A percentile compares a stretch with the other conserved stretches of the same genome.
phyloP scores from a whole-genome alignment of 2,113 vertebrate species.

The Phyllostomus discolor region DNA sequence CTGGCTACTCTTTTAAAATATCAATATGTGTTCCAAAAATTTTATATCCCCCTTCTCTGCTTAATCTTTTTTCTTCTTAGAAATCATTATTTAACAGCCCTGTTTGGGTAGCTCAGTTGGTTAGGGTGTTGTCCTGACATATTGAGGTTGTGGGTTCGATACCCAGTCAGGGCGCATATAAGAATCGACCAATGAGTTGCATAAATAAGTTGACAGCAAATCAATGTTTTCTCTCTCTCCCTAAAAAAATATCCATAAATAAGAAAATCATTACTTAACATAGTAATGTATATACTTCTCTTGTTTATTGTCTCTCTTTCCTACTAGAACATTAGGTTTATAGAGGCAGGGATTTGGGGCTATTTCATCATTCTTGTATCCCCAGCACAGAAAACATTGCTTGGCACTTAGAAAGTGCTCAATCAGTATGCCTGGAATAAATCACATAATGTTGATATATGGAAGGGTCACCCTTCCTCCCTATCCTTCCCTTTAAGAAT shows the following conservation, averaged over 20 bases:
- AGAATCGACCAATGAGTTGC: too few relatives aligned
- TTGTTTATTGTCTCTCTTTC: not conserved
- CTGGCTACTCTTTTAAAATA: not conserved
- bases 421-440: conserved; percentile 15
- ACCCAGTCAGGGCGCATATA: too few relatives aligned
- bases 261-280: not conserved
- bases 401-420: not conserved
- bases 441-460: not conserved
- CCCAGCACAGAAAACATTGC: not conserved
- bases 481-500: not conserved
- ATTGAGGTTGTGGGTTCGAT: too few relatives aligned
- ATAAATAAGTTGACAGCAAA: too few relatives aligned
- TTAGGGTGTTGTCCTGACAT: too few relatives aligned
- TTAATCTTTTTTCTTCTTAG: not conserved
- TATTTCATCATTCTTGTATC: not conserved
- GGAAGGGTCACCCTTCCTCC: not conserved
- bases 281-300: not conserved
- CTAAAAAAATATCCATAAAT: too few relatives aligned
- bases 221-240: too few relatives aligned
- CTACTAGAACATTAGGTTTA: not conserved
- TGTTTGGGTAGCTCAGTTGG: too few relatives aligned
- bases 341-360: not conserved
- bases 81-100: not conserved
- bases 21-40: not conserved
- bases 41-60: not conserved